Percentiles rank a stretch among this genome's conserved stretches.
Conservation (phyloP, 2,888 invertebrate species). For the Luperina nickerlii region DNA sequence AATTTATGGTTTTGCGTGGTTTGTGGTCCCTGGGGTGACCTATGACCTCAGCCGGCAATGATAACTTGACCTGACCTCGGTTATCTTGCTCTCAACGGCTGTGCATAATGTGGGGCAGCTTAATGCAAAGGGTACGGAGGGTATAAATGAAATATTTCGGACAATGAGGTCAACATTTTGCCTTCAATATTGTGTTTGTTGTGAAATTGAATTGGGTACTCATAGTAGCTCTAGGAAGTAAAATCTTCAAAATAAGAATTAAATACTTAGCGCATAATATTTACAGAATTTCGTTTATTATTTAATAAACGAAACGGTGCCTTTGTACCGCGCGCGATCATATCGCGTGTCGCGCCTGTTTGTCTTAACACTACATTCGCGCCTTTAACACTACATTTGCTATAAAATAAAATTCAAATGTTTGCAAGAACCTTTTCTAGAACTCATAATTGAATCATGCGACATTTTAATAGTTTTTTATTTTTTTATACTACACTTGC, state of each 20-base stretch:
- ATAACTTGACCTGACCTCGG: conserved; percentile 57
- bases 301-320: background rate
- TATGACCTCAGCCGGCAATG: conserved; percentile 36
- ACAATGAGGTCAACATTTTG: conserved; percentile 43
- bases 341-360: too few relatives aligned
- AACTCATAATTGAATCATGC: background rate
- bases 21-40: conserved; percentile 17
- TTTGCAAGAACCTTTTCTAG: background rate
- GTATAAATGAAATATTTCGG: conserved; percentile 52
- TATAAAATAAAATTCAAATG: conserved; percentile 7
- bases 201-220: conserved; percentile 1
- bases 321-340: too few relatives aligned
- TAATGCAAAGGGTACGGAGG: conserved; percentile 53
- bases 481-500: too few relatives aligned
- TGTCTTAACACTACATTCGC: too few relatives aligned
- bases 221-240: background rate
- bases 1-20: conserved; percentile 1
- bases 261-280: too few relatives aligned
- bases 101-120: conserved; percentile 45
- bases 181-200: conserved; percentile 20
- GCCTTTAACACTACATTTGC: background rate
- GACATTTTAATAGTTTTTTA: too few relatives aligned
- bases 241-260: background rate
- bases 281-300: background rate
- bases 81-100: conserved; percentile 46